Evolutionary conservation across 2,888 invertebrate genomes (phyloP), one percentile per base, ranked within the genome.

Genomic region (Bombylius major): DNA sequence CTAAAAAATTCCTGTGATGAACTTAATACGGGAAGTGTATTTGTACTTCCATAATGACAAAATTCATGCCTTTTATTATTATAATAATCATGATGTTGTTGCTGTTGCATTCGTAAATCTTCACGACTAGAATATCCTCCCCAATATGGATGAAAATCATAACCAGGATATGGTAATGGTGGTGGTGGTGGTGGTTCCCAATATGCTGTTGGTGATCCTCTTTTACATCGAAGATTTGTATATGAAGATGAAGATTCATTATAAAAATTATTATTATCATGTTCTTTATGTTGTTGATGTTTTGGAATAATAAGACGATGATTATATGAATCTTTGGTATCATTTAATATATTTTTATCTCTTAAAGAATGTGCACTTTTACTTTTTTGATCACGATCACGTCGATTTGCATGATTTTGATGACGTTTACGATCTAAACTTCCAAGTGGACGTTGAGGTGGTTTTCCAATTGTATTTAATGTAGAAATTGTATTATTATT

Each of bases 341-440:
- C 59, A 45, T 53, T 58, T 13, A 50, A 76, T 60, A 76, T 77
- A 63, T 75, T 76, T 47, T 77, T 77, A 50, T 78, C 78, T 61
- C 77, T 77, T n/a, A 73, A 67, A 49, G 80, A 75, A 67, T 81
- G 70, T 36, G 82, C 79, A 8, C 83, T 83, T 62, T 80, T 76
- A 54, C 81, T 78, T 69, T 83, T 83, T 54, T 80, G 80, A 66
- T 84, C 84, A 47, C 84, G 75, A 62, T 83, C 83, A 59, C 77
- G 77, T 46, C 82, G 76, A 62, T 77, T 77, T 42, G 76, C 71
- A 47, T 72, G 67, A 50, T 65, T 67, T 47, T 79, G 76, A 49
- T 50, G 49, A 50, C 80, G 73, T 57, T 80, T 74, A 59, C 82
- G 77, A 63, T 83, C 78, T 62, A 82, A 75, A 62, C 82, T 82